Evolutionary conservation across 2,888 invertebrate genomes (phyloP), one percentile per base, ranked within the genome.

Genomic region (Scaptomyza reducta): DNA sequence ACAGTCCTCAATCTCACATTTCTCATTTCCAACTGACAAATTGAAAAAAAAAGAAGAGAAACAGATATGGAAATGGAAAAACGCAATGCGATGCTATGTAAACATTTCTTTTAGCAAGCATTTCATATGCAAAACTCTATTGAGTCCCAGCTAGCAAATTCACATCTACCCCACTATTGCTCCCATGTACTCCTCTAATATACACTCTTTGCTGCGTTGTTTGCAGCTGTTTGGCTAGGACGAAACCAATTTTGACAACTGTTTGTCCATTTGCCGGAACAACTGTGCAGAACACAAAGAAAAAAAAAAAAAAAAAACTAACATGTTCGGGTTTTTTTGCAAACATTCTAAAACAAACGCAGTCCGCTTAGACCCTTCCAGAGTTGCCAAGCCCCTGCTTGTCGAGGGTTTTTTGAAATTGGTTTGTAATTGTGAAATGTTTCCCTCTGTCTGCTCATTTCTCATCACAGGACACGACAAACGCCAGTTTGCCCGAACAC

Each of bases 401-500:
- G 57, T 7, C 14, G 18, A 25, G 27, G 27, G 51, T 58, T 57
- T 70, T 74, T 78, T 45, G 22, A 73, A 79, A 84, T 73, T 77
- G 75, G 71, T 87, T 77, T 70, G 61, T 74, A 71, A 82, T 78
- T 57, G 74, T 70, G 47, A 18, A 16, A 7, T 61, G 54, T 55
- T 55, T 31, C 22, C 16, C 64, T 83, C 31, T 65, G 9, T 51
- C 31, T 53, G 31, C 16, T 16, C 14, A 3, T 56, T 22, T 57
- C 18, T 18, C 38, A 9, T 9, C 33, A 11, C 90, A 94, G 94
- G 94, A 94, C 75, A 72, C 72, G 16, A 93, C 93, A 2, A 92
- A 92, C 4, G 94, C 94, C 41, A 93, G 94, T 2, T 93, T 97
- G 53, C 95, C 96, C 0, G 93, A 94, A 40, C 96, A 97, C 77